Conservation (phyloP, 2,888 invertebrate genomes). For the Philereme transversata region DNA sequence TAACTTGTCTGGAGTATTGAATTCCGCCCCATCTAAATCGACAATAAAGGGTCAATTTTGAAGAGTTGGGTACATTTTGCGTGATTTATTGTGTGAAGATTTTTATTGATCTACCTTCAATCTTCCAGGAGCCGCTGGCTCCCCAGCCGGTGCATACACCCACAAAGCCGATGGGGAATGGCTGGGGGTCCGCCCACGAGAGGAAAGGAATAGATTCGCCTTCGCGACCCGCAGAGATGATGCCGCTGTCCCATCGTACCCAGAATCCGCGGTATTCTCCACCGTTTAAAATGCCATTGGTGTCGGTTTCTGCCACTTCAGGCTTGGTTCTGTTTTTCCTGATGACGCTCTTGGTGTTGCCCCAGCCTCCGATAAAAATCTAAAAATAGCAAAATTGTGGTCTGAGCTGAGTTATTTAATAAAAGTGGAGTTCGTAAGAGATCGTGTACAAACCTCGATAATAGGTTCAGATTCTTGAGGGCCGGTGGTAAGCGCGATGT, state of each 20-base stretch:
- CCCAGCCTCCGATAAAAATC: conserved; percentile 95
- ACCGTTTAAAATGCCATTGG: conserved; percentile 88
- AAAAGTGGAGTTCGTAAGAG: not conserved
- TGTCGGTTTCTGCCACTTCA: conserved; percentile 87
- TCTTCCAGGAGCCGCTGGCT: conserved; percentile 90
- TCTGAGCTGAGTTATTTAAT: not conserved
- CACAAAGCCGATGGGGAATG: conserved; percentile 88
- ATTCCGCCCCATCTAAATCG: conserved; percentile 80
- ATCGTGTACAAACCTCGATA: conserved; percentile 85
- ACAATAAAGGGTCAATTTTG: conserved; percentile 59
- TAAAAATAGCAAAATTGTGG: conserved; percentile 44
- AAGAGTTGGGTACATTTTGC: conserved; percentile 79
- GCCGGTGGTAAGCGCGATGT: conserved; percentile 90
- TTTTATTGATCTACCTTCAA: conserved; percentile 85
- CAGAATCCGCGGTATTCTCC: conserved; percentile 93
- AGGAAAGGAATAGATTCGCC: conserved; percentile 89
- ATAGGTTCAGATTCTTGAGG: conserved; percentile 90
- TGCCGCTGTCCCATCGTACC: conserved; percentile 90
- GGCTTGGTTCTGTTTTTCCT: conserved; percentile 91
- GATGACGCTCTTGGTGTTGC: conserved; percentile 92
- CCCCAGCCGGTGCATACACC: conserved; percentile 96
- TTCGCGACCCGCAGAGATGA: conserved; percentile 88
- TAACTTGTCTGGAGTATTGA: conserved; percentile 83
- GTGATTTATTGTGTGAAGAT: conserved; percentile 6
- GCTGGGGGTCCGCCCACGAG: conserved; percentile 88